Evolutionary conservation across 2,113 vertebrate genomes (phyloP), one percentile per base, ranked within the genome.

Genomic region (Osmerus mordax): DNA sequence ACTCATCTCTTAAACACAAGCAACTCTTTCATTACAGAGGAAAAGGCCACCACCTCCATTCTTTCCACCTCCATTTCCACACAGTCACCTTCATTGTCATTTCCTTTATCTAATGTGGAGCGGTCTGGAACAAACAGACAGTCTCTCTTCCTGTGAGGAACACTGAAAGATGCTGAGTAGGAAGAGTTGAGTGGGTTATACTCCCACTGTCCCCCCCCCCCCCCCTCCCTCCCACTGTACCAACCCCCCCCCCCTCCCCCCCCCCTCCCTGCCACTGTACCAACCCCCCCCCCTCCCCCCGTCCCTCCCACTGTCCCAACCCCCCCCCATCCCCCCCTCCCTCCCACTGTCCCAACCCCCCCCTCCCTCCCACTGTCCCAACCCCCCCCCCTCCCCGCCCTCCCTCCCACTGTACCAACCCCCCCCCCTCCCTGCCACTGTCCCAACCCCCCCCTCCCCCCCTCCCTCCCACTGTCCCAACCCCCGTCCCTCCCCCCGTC

Each of bases 201-300:
- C 56, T 56, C 32, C 68, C 56, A 12, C 55, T 61, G 29, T 70
- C 68, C 68, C 56, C 60, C 90, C 85, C 85, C 87, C 79, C 91
- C 79, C n/a, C n/a, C n/a, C n/a, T n/a, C n/a, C n/a, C n/a, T n/a
- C n/a, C n/a, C n/a, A n/a, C n/a, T n/a, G 84, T 83, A 80, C 87
- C 88, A 87, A 86, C 92, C 92, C 92, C 61, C 56, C 69, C 58
- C 73, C 58, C 41, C 36, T 56, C 63, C n/a, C 25, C 74, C 16
- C 62, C 51, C 58, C 52, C 78, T 84, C 90, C 91, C 91, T 23
- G 88, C 87, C 89, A 21, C 21, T 21, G 21, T 21, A 0, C 21
- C 21, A 21, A 21, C n/a, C 90, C 92, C 93, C 91, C 93, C 88
- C 91, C 83, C 90, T 91, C 90, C 88, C 75, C 91, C 88, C 78